Evolutionary conservation across 2,113 vertebrate species (phyloP), one percentile per base, ranked within the genome.

Genomic region (Oreochromis tanganicae): DNA sequence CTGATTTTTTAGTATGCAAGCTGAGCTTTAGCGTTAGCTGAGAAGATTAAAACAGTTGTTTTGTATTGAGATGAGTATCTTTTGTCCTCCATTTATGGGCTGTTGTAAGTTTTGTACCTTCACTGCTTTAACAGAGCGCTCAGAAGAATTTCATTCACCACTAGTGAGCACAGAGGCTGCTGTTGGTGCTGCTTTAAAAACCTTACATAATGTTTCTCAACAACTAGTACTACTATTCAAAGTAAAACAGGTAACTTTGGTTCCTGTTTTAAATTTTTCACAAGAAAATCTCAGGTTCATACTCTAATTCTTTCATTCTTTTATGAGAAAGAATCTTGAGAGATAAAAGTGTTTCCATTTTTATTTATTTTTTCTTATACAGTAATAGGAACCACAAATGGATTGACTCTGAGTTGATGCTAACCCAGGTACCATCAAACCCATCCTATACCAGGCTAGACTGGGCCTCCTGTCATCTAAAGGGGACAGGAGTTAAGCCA

Each of bases 401-500:
- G 81, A 56, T 43, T 36, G 41, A 11, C 41, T 73, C 50, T 46
- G 75, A 46, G 80, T 80, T 85, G 46, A 84, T 34, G 10, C 80
- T 52, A 68, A 38, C 66, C 19, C 63, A 82, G 57, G 24, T 85
- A 56, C 38, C 78, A 91, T 90, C 89, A 90, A 91, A 93, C 93
- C 84, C 87, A 66, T 7, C 3, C 88, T 43, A 3, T 32, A 81
- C 80, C 82, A 86, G 68, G 88, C 80, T 82, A 27, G 88, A 55
- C 85, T 27, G 34, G 90, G 68, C 92, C 89, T 88, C 91, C 89
- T 95, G 94, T 95, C 94, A 95, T 90, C 88, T 85, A 83, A 91
- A 93, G 63, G 84, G 93, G 88, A 91, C 93, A 91, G 91, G 95
- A 96, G 93, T 92, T 95, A 96, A 95, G 89, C 93, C 94, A 95